Evolutionary conservation across 2,888 invertebrate genomes (phyloP).

Genomic region (Caenorhabditis angaria): DNA sequence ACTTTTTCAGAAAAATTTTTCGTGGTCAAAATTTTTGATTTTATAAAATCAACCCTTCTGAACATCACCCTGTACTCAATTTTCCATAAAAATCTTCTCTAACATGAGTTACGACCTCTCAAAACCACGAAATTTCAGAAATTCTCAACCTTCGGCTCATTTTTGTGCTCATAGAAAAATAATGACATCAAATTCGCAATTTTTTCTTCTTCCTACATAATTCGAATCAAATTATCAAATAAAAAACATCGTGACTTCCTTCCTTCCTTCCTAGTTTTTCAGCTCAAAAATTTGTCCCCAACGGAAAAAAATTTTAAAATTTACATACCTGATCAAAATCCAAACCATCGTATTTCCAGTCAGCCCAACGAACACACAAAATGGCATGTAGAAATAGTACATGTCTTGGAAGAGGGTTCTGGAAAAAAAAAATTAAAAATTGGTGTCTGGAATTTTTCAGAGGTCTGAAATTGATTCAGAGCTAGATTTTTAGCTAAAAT

Average conservation of each 20-base stretch:
- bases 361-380: slow-evolving; percentile 66
- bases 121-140: too few relatives aligned
- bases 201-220: not conserved
- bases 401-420: slow-evolving; percentile 47
- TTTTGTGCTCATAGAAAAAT: too few relatives aligned
- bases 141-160: too few relatives aligned
- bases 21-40: too few relatives aligned
- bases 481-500: too few relatives aligned
- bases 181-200: too few relatives aligned
- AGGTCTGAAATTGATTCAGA: not conserved
- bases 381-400: slow-evolving; percentile 67
- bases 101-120: too few relatives aligned
- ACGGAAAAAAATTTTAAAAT: not conserved
- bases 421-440: slow-evolving; percentile 11
- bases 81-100: too few relatives aligned
- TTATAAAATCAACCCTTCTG: too few relatives aligned
- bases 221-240: slow-evolving; percentile 11
- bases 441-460: not conserved
- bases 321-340: slow-evolving; percentile 62
- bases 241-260: slow-evolving; percentile 13
- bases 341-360: slow-evolving; percentile 70
- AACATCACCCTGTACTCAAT: too few relatives aligned
- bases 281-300: not conserved
- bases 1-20: too few relatives aligned
- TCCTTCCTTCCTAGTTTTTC: not conserved